A percentile compares a stretch with the other conserved stretches of the same genome.
Evolutionary conservation across 2,888 invertebrate species (phyloP).

Genomic region (Hipparchia semele): DNA sequence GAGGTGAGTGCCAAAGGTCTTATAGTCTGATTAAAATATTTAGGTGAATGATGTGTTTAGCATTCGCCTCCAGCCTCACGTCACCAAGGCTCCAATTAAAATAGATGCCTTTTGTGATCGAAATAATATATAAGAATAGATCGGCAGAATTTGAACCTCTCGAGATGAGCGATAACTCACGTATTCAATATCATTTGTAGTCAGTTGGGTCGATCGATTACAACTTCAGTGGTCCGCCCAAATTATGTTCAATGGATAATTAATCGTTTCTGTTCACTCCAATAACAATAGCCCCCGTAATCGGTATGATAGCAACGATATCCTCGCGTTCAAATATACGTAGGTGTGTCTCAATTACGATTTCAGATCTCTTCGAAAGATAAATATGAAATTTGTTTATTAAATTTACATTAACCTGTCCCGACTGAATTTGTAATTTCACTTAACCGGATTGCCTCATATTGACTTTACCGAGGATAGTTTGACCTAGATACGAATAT

Average conservation of each 20-base stretch:
- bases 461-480: not conserved
- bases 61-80: not conserved
- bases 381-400: conserved; percentile 21
- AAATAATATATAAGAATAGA: not conserved
- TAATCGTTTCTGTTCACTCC: conserved; percentile 73
- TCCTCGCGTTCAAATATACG: conserved; percentile 16
- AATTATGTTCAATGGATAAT: conserved; percentile 82
- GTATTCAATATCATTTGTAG: conserved; percentile 56
- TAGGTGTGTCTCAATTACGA: conserved; percentile 5
- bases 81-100: not conserved
- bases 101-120: not conserved
- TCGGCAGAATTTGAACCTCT: not conserved
- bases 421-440: conserved; percentile 13
- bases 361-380: conserved; percentile 25
- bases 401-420: conserved; percentile 15
- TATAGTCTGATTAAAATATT: too few relatives aligned
- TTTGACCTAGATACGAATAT: not conserved
- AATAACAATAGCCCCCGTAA: conserved; percentile 49
- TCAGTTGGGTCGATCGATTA: conserved; percentile 59
- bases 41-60: too few relatives aligned
- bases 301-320: conserved; percentile 26
- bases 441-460: conserved; percentile 5
- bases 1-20: too few relatives aligned
- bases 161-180: conserved; percentile 25
- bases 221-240: conserved; percentile 71